Evolutionary conservation across 2,113 vertebrate genomes (phyloP).

Genomic region (Dasyprocta punctata): DNA sequence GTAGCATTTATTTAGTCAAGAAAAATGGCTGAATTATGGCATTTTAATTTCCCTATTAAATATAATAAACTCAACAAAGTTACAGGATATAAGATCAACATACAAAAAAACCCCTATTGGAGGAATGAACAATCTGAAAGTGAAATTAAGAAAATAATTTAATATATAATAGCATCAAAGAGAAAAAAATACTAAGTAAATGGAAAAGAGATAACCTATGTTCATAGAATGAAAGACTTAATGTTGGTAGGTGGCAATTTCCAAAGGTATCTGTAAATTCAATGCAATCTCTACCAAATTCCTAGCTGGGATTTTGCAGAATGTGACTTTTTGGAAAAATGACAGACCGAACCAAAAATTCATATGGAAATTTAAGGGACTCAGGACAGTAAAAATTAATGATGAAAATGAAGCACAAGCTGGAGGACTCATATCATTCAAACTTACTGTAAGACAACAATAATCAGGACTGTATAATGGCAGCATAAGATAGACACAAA

Average conservation of each 20-base stretch:
- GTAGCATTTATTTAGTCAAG: background rate
- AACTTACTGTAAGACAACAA: background rate
- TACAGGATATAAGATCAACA: background rate
- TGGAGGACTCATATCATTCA: background rate
- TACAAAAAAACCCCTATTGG: no score
- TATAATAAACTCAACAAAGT: background rate
- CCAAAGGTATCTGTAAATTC: background rate
- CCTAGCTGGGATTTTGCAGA: background rate
- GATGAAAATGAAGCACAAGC: background rate
- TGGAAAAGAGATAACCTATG: background rate
- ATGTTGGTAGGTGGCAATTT: background rate
- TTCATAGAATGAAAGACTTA: background rate
- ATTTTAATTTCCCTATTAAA: background rate
- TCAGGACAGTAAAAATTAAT: background rate
- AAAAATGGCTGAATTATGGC: background rate
- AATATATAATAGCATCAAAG: background rate
- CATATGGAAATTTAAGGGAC: background rate
- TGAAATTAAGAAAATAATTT: constrained; percentile 45
- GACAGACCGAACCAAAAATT: background rate
- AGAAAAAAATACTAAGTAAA: background rate
- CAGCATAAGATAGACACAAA: background rate
- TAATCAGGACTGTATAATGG: background rate
- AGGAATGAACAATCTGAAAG: background rate
- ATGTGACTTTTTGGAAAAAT: background rate
- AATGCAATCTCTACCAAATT: background rate